Conservation (phyloP, 2,888 invertebrate genomes). For the Pedicia rivosa region DNA sequence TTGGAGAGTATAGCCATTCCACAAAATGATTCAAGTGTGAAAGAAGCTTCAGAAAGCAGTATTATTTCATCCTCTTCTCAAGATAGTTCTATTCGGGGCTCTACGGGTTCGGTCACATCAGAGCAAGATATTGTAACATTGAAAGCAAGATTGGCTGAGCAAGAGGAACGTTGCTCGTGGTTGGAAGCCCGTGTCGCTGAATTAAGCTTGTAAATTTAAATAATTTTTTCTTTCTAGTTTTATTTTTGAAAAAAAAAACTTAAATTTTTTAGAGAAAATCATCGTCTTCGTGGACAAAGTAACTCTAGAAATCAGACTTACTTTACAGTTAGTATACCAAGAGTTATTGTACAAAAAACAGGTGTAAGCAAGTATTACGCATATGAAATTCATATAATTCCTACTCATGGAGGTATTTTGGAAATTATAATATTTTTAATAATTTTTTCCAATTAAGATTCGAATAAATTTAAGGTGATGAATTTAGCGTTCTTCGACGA, state of each 20-base stretch:
- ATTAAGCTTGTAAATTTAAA: conserved; percentile 16
- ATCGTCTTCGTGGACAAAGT: conserved; percentile 21
- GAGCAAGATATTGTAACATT: conserved; percentile 16
- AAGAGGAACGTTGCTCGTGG: conserved; percentile 23
- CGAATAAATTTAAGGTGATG: conserved; percentile 74
- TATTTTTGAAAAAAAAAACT: background rate
- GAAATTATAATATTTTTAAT: no score
- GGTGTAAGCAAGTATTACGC: conserved; percentile 20
- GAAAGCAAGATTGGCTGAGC: conserved; percentile 19
- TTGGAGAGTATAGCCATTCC: background rate
- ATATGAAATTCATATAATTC: conserved; percentile 28
- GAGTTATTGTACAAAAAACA: conserved; percentile 13
- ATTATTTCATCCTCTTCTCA: conserved; percentile 8
- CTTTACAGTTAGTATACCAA: conserved; percentile 27
- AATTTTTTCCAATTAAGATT: no score
- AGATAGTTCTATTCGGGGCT: conserved; percentile 4
- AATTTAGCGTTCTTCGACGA: conserved; percentile 91
- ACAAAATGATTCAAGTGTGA: conserved; percentile 6
- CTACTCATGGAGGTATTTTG: conserved; percentile 21
- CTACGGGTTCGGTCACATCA: conserved; percentile 3
- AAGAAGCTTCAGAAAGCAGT: conserved; percentile 4
- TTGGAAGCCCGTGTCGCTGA: conserved; percentile 27
- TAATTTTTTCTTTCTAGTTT: background rate
- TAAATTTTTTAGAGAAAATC: conserved; percentile 19
- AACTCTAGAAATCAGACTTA: conserved; percentile 16